phyloP scores from a whole-genome alignment of 1,140 invertebrate genomes.

The Scaptomyza graminum region DNA sequence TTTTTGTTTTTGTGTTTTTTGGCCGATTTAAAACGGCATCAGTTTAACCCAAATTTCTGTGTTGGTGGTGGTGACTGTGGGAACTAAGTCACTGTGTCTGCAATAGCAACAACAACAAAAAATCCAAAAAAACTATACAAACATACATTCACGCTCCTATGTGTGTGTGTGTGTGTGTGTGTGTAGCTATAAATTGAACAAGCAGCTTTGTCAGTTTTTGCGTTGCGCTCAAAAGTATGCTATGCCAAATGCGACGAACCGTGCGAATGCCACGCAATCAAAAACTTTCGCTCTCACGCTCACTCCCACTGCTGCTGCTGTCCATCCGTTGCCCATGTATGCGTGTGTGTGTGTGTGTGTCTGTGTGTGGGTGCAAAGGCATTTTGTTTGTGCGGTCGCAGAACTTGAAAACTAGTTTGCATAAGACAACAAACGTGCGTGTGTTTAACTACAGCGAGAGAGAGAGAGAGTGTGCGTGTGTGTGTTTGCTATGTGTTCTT shows the following conservation, averaged over 20 bases:
- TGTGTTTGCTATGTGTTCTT: conserved; percentile 7
- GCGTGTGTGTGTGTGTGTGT: not conserved
- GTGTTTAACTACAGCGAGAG: not conserved
- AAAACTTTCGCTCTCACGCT: conserved; percentile 48
- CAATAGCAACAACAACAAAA: conserved; percentile 10
- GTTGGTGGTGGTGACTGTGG: conserved; percentile 49
- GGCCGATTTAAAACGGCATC: conserved; percentile 38
- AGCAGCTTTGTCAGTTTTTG: conserved; percentile 52
- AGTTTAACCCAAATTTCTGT: conserved; percentile 67
- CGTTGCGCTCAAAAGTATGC: conserved; percentile 46
- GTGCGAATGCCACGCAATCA: conserved; percentile 71
- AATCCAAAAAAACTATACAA: conserved; percentile 25
- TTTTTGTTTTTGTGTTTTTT: conserved; percentile 39
- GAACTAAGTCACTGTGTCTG: conserved; percentile 75
- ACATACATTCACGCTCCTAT: not conserved
- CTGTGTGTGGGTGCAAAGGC: conserved; percentile 12
- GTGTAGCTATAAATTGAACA: conserved; percentile 67
- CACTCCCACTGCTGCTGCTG: conserved; percentile 16
- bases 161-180: conserved; percentile 24
- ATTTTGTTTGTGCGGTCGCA: conserved; percentile 70
- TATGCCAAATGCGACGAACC: conserved; percentile 69
- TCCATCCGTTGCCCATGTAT: conserved; percentile 45
- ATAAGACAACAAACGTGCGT: conserved; percentile 60
- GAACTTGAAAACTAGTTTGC: conserved; percentile 77
- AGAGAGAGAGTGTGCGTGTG: not conserved